Evolutionary conservation across 2,113 vertebrate genomes (phyloP).

Genomic region (Ictalurus furcatus): DNA sequence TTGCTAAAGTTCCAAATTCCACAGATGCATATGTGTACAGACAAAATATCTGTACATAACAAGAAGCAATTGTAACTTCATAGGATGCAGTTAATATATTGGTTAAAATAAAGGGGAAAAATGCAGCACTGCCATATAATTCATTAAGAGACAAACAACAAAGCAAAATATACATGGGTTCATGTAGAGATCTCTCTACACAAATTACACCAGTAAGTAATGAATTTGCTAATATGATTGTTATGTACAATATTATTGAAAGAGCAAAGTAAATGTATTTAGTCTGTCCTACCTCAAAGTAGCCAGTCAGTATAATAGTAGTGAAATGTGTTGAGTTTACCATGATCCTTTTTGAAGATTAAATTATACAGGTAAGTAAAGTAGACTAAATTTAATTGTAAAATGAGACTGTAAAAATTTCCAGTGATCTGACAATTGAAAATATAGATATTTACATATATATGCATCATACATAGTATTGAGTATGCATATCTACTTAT

Average conservation of each 20-base stretch:
- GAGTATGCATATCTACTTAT: background rate
- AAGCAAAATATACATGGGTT: conserved; percentile 69
- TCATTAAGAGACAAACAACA: conserved; percentile 63
- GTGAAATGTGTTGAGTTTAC: conserved; percentile 49
- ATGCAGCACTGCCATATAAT: conserved; percentile 57
- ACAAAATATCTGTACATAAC: conserved; percentile 65
- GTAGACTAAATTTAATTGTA: background rate
- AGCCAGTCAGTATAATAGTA: conserved; percentile 56
- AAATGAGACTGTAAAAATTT: background rate
- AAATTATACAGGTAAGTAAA: background rate
- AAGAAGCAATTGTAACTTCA: conserved; percentile 53
- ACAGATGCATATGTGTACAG: conserved; percentile 55
- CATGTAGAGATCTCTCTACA: conserved; percentile 61
- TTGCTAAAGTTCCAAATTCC: conserved; percentile 56
- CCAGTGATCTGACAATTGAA: background rate
- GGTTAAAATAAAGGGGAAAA: conserved; percentile 52
- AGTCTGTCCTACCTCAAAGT: conserved; percentile 44
- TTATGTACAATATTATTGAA: conserved; percentile 44
- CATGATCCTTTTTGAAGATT: conserved; percentile 35
- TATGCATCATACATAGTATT: background rate
- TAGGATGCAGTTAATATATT: conserved; percentile 52
- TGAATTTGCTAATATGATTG: conserved; percentile 50
- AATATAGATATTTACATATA: background rate
- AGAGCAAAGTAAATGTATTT: conserved; percentile 57
- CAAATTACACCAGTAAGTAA: conserved; percentile 57